Base-by-base conservation (phyloP, 2,113 vertebrate genomes). In the Antigone vipio region DNA sequence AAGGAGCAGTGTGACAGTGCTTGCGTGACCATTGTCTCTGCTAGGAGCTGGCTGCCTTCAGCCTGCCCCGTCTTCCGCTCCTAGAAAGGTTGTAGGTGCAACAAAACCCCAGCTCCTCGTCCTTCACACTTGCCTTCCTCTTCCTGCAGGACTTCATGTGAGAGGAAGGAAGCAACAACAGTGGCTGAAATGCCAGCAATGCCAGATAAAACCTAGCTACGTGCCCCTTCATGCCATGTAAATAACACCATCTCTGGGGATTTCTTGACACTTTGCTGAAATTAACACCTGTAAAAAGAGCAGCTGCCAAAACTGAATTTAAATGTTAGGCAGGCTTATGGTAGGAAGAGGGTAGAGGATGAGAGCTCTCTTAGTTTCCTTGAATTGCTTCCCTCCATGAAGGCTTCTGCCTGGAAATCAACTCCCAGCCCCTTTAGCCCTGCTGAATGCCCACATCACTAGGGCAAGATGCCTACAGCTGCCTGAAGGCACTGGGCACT, bases 271-370 rank as follows among this genome's bases (percentile, higher is more conserved):
- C 92, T 92, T 88, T 38, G 82, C 85, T 93, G 93, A 93, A 94
- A 90, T 94, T 92, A 96, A 83, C 82, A 91, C 92, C 93, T 93
- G 93, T 83, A 71, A 93, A 93, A 93, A 82, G 85, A 92, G 88
- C 92, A 95, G 84, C 91, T 91, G 93, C 86, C 80, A 72, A 75
- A 84, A 68, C 64, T 55, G 86, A 47, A 63, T 91, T 95, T 95
- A 84, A 82, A 77, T 0, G 3, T 42, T 42, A 42, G 94, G 78
- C 59, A 53, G 42, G 59, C 64, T 77, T 45, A 56, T 30, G 5
- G 42, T 45, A 84, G 91, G 93, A 88, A 71, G 42, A 84, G 72
- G 72, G n/a, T 17, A 71, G 72, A 67, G 58, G 40, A 75, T 44
- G 58, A 73, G 27, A 45, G 63, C 47, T 18, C 27, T 78, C 66